phyloP scores from a whole-genome alignment of 2,888 invertebrate species.

The Punctoribates punctum region DNA sequence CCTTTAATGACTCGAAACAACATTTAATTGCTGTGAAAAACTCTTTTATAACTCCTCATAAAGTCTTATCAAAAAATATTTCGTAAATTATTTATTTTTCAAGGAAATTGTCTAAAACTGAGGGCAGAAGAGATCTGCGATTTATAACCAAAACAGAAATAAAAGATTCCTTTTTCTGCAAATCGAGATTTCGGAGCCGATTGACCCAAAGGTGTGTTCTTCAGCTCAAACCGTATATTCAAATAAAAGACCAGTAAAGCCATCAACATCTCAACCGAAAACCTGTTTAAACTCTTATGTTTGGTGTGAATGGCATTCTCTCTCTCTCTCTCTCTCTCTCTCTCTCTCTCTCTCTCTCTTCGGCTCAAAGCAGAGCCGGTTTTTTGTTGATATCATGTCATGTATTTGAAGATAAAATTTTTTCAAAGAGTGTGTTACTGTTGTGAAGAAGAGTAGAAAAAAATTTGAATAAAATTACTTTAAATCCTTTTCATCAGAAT shows the following conservation, averaged over 20 bases:
- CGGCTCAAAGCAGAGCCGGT: not conserved
- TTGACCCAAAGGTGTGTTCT: not conserved
- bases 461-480: too few relatives aligned
- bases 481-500: too few relatives aligned
- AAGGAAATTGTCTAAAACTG: too few relatives aligned
- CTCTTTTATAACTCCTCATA: too few relatives aligned
- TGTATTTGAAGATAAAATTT: not conserved
- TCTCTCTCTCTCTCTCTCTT: not conserved
- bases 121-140: too few relatives aligned
- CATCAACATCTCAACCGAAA: not conserved
- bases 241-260: not conserved
- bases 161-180: not conserved
- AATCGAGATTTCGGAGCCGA: not conserved
- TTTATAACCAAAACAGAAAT: too few relatives aligned
- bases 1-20: too few relatives aligned
- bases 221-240: conserved; percentile 3
- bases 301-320: conserved; percentile 20
- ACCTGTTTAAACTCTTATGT: not conserved
- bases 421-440: not conserved
- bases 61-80: too few relatives aligned
- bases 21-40: too few relatives aligned
- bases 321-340: not conserved
- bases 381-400: not conserved
- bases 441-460: too few relatives aligned
- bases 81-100: too few relatives aligned